Conservation (phyloP, 2,113 vertebrate species). For the Origma solitaria region DNA sequence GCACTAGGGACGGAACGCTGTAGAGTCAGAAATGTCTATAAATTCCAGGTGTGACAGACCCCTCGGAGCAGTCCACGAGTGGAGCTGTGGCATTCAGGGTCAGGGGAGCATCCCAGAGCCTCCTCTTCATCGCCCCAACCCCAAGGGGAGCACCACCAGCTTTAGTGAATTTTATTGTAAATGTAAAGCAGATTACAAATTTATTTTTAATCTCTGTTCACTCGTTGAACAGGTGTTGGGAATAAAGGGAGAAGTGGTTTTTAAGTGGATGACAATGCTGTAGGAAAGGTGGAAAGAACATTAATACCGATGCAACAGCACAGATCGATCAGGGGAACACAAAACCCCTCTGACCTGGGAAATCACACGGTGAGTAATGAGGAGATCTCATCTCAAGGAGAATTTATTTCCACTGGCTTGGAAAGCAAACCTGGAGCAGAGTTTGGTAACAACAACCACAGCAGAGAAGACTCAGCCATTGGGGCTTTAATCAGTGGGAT, state of each 20-base stretch:
- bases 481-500: background rate
- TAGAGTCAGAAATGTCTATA: background rate
- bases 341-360: background rate
- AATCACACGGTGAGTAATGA: background rate
- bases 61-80: background rate
- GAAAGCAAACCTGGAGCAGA: background rate
- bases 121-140: background rate
- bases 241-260: background rate
- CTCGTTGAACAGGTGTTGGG: background rate
- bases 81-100: background rate
- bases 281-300: background rate
- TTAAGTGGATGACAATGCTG: background rate
- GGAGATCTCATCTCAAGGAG: background rate
- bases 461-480: background rate
- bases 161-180: background rate
- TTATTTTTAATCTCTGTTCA: background rate
- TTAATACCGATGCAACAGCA: background rate
- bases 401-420: background rate
- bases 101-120: background rate
- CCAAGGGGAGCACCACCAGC: background rate
- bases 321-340: background rate
- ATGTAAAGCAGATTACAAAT: background rate
- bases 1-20: background rate
- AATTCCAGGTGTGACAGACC: background rate
- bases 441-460: background rate